Evolutionary conservation across 2,113 vertebrate species (phyloP).

Genomic region (Lathamus discolor): DNA sequence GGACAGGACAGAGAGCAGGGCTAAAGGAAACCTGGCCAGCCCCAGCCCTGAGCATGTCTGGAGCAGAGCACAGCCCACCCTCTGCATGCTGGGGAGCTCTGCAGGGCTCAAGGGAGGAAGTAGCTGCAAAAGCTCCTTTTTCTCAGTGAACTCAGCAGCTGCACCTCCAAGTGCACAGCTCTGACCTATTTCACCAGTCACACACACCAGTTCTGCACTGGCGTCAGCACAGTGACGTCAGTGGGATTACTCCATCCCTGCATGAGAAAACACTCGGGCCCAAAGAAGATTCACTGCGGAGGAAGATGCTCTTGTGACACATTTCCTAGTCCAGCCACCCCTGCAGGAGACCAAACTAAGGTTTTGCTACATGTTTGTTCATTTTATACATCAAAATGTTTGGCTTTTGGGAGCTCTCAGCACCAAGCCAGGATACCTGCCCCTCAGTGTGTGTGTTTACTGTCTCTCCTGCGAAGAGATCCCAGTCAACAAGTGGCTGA

Average conservation of each 20-base stretch:
- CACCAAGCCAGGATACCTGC: background rate
- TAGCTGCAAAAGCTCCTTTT: background rate
- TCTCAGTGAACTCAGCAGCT: background rate
- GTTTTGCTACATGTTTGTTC: background rate
- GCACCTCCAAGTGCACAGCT: background rate
- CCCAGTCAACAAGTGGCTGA: background rate
- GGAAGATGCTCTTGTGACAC: background rate
- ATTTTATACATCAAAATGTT: background rate
- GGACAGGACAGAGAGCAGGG: background rate
- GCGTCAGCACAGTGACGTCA: background rate
- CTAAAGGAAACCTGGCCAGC: background rate
- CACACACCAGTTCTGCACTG: rapidly evolving
- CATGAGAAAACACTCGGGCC: background rate
- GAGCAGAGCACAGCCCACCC: background rate
- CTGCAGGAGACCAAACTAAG: background rate
- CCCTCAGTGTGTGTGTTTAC: background rate
- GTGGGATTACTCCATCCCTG: background rate
- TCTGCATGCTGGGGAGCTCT: background rate
- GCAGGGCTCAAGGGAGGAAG: background rate
- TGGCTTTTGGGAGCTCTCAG: background rate
- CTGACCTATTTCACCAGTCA: conserved; percentile 9
- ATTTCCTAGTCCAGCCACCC: background rate
- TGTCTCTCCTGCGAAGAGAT: background rate
- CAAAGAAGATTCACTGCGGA: background rate
- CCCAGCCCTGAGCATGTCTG: rapidly evolving